Conservation (phyloP, 2,113 vertebrate genomes). For the Okapia johnstoni region DNA sequence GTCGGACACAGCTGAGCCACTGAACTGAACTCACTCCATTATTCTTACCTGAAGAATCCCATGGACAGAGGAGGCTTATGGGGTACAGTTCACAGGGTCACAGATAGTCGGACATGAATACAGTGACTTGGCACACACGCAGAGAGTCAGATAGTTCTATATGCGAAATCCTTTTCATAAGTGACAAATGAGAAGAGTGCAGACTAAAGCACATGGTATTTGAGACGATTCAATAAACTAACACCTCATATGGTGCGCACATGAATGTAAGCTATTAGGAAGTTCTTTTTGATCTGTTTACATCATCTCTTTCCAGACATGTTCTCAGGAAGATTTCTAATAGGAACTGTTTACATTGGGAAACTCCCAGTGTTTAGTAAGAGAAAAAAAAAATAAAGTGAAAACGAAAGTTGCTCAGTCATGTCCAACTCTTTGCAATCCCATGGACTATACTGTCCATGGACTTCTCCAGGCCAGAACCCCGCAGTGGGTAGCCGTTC, state of each 20-base stretch:
- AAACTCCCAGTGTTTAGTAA: not conserved
- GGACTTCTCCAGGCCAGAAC: not conserved
- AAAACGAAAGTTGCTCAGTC: not conserved
- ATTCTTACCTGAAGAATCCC: not conserved
- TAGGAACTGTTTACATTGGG: not conserved
- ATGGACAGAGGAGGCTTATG: not conserved
- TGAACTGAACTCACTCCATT: not conserved
- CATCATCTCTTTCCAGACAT: not conserved
- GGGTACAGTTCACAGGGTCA: not conserved
- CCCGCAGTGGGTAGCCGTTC: not conserved
- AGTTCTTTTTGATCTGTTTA: not conserved
- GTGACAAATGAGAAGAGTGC: not conserved
- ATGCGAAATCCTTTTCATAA: not conserved
- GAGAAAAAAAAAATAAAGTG: not conserved
- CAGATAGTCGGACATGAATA: not conserved
- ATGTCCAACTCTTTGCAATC: not conserved
- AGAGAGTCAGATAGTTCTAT: not conserved
- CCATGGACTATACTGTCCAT: not conserved
- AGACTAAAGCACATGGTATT: not conserved
- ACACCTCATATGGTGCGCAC: fast-evolving
- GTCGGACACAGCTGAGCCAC: fast-evolving
- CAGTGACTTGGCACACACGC: not conserved
- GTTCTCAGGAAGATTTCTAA: not conserved
- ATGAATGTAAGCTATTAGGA: not conserved
- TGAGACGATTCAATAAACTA: not conserved